Evolutionary conservation across 2,113 vertebrate genomes (phyloP).

Genomic region (Ascaphus truei): DNA sequence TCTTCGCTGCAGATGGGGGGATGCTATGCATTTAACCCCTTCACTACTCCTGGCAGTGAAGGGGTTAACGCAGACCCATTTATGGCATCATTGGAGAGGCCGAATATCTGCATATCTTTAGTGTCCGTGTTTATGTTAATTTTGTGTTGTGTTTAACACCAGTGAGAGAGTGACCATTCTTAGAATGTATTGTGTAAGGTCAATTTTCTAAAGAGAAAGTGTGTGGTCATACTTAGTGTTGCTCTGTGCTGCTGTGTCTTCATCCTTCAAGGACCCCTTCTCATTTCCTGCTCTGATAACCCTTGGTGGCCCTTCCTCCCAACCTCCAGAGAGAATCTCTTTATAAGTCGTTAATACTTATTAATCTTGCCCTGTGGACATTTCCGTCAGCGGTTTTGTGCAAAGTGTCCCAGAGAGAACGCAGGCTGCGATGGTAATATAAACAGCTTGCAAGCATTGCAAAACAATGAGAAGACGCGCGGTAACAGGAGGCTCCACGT

Average conservation of each 20-base stretch:
- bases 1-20: neutral
- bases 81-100: no score
- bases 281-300: constrained; percentile 1
- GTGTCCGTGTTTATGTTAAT: no score
- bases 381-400: neutral
- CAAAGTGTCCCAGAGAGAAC: neutral
- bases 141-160: no score
- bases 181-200: no score
- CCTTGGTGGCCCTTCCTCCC: neutral
- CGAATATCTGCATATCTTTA: no score
- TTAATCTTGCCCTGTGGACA: neutral
- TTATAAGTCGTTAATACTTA: neutral
- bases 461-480: no score
- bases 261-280: neutral
- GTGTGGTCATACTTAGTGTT: no score
- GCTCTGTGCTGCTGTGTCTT: neutral
- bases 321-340: neutral
- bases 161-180: no score
- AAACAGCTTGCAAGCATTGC: neutral
- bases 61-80: no score
- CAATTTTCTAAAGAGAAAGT: no score
- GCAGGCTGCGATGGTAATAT: neutral
- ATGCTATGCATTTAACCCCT: neutral
- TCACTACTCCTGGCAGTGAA: neutral
- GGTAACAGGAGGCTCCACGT: no score